A percentile compares a stretch with the other conserved stretches of the same genome.
Conservation (phyloP, 2,113 vertebrate genomes). For the Morone saxatilis region DNA sequence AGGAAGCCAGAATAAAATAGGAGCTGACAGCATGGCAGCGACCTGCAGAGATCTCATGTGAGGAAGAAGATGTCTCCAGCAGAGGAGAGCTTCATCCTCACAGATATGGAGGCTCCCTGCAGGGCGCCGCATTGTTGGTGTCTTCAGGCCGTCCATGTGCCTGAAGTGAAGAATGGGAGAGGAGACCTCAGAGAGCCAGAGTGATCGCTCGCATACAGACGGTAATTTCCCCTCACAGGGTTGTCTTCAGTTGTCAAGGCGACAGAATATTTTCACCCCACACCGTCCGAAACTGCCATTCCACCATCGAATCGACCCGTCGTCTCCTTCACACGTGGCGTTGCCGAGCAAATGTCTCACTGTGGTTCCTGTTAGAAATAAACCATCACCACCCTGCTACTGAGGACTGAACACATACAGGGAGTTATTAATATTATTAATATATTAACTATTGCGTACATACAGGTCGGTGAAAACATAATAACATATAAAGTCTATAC, state of each 20-base stretch:
- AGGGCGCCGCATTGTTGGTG: background rate
- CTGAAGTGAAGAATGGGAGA: background rate
- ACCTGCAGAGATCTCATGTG: background rate
- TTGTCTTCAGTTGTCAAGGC: conserved; percentile 36
- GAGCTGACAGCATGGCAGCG: background rate
- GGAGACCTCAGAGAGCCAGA: background rate
- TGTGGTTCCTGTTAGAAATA: too few relatives aligned
- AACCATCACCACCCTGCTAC: too few relatives aligned
- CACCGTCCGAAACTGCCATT: background rate
- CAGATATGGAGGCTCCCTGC: background rate
- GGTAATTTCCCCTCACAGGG: conserved; percentile 14
- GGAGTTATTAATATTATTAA: too few relatives aligned
- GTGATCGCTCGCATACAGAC: background rate
- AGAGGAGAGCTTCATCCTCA: background rate
- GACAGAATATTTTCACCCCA: conserved; percentile 32
- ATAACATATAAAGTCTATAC: too few relatives aligned
- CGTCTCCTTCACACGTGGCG: background rate
- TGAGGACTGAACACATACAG: too few relatives aligned
- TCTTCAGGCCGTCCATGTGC: background rate
- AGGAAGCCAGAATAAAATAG: background rate
- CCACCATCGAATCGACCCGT: background rate
- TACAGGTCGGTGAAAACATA: too few relatives aligned
- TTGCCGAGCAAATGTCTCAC: too few relatives aligned
- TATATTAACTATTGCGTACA: too few relatives aligned
- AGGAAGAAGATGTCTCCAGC: background rate